phyloP scores from a whole-genome alignment of 2,888 invertebrate genomes.

The Periphyllus acericola region DNA sequence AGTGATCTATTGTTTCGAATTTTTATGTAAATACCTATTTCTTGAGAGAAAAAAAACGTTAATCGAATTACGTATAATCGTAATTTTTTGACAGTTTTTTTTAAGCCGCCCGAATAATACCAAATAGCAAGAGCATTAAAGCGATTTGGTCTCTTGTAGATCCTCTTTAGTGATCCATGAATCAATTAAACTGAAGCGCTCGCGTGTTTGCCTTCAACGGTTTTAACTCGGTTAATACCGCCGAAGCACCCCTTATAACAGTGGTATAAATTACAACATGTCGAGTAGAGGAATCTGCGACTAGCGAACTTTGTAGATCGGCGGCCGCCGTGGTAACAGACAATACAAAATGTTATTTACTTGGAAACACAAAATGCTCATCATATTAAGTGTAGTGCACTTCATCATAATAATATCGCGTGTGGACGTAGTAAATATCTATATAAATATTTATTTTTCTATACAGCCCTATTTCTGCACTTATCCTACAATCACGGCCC shows the following conservation, averaged over 20 bases:
- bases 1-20: too few species aligned
- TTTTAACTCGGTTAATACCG: conserved; percentile 31
- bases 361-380: background rate
- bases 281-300: background rate
- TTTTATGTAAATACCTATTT: too few species aligned
- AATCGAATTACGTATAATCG: too few species aligned
- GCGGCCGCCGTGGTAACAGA: background rate
- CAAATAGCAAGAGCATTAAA: background rate
- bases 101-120: background rate
- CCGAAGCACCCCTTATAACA: conserved; percentile 14
- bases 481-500: too few species aligned
- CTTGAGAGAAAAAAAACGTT: too few species aligned
- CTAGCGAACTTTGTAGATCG: background rate
- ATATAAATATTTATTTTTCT: too few species aligned
- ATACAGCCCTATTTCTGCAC: too few species aligned
- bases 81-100: background rate
- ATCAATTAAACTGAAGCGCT: conserved; percentile 1
- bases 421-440: background rate
- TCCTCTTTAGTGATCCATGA: background rate
- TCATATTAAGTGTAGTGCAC: background rate
- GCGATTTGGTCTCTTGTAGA: conserved; percentile 13
- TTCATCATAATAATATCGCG: background rate
- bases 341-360: background rate
- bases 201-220: background rate
- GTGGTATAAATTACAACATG: conserved; percentile 41